Base-by-base conservation (phyloP, 2,888 invertebrate species). In the Orthonevra nobilis region DNA sequence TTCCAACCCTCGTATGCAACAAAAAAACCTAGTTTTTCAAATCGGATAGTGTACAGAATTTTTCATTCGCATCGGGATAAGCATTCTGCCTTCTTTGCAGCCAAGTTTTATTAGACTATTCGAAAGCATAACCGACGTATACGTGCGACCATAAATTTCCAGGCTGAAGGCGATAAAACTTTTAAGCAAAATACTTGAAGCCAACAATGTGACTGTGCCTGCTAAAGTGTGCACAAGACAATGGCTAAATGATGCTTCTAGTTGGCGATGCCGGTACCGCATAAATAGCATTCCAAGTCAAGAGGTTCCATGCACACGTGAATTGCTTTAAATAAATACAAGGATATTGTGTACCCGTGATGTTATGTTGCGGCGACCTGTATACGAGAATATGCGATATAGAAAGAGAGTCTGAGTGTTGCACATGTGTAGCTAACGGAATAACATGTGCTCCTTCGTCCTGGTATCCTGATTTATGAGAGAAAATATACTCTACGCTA, bases 131-230 rank as follows among this genome's bases (percentile, higher is more conserved):
- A n/a, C n/a, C n/a, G n/a, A n/a, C n/a, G n/a, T n/a, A n/a, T n/a
- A n/a, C n/a, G 32, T 34, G 42, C 17, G 34, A n/a, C 56, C 36
- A 68, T 68, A 68, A 56, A 68, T 68, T 46, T 26, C 14, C 26
- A 38, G 28, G 30, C 56, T 9, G 15, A 46, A 28, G 28, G 46
- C 56, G 56, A 68, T 56, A 74, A 73, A 74, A 70, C 68, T 58
- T 56, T 73, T 50, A 12, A 60, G 42, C 30, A 52, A 42, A 66
- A 60, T 64, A 44, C 73, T 66, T 68, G 36, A 52, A 52, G 5
- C 36, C 38, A 30, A 68, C 66, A 66, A 44, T 68, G 58, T 58
- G 66, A 66, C 54, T 64, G 46, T 64, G 56, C 17, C 7, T 14
- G 50, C 42, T 15, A 61, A 69, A 36, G 46, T 46, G 26, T 36